Evolutionary conservation across 2,888 invertebrate genomes (phyloP), one percentile per base, ranked within the genome.

Genomic region (Synergus laeviventris): DNA sequence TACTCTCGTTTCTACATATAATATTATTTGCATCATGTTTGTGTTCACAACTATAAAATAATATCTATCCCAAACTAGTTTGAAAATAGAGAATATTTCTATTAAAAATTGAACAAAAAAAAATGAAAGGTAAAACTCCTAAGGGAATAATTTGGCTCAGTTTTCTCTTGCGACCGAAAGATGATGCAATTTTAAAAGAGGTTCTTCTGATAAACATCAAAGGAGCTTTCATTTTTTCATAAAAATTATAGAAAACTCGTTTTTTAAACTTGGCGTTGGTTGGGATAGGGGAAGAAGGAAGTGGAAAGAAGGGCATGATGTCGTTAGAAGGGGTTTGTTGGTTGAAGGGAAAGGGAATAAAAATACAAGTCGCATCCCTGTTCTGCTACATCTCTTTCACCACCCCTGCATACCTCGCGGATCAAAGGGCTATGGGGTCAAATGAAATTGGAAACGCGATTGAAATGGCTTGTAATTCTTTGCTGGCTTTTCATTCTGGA

Each of bases 361-460:
- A 75, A 78, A 78, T 78, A 75, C 75, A 70, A 74, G 74, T 64
- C 66, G 59, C 77, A 74, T 70, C 59, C 73, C 66, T 24, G 0
- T 42, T n/a, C 66, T 70, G 36, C 70, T 39, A 60, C 66, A 54
- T 61, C 74, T 66, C 74, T 49, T 56, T 59, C 61, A 66, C 24
- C 74, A 60, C 70, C 45, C 45, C 66, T 21, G 74, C 70, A 70
- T 64, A 75, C 76, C 74, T 73, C 77, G 62, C 49, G 77, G 75
- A 80, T 75, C 77, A 78, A 78, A 78, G 80, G 77, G 78, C 62
- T 59, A 73, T 73, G 75, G 76, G 75, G 77, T 77, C 81, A 81
- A 84, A 85, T 81, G 82, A 84, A 85, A 85, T 84, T 85, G 84
- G 80, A 84, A 85, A 82, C 81, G 83, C 84, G 84, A 85, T 85